Evolutionary conservation across 2,888 invertebrate genomes (phyloP), one percentile per base, ranked within the genome.

Genomic region (Luperina testacea): DNA sequence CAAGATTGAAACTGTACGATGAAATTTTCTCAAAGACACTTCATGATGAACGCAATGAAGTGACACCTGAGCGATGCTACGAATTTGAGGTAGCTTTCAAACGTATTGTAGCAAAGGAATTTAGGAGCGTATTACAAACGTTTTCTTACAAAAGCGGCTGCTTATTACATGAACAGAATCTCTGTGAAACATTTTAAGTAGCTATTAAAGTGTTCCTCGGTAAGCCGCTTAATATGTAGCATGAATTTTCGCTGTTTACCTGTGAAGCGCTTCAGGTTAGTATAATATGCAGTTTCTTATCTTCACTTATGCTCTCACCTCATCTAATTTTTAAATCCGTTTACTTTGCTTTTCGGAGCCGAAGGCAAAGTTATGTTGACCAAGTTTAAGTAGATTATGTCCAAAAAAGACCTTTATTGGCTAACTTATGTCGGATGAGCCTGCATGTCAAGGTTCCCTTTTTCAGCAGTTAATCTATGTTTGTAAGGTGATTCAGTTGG

Each of bases 111-210:
- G 53, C 61, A 64, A 78, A 85, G 78, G 81, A 81, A 84, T 85
- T 82, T 63, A 71, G 83, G 75, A 76, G 77, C 80, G 69, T 75
- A 84, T 79, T 78, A 83, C 73, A 74, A 87, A 79, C 76, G 74
- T 82, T 80, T 73, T 73, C 75, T 80, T 78, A 80, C 76, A 83
- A 83, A 89, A 72, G 68, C 63, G 72, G 75, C 71, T 72, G 72
- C 72, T 79, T 69, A 70, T 71, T 81, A 82, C 70, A 57, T 64
- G 72, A 73, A 84, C 57, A 72, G 51, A 82, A 88, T 79, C 69
- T 84, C 59, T 75, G 79, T 74, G 74, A 70, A 82, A 64, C 69
- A 57, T 79, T 75, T n/a, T 72, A 81, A 72, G 71, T 77, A 68
- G 68, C 64, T 68, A 83, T 78, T 70, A 81, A 79, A 69, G 38